Evolutionary conservation across 2,797 vertebrate species (phyloP).

Genomic region (Parotocinclus haroldoi): DNA sequence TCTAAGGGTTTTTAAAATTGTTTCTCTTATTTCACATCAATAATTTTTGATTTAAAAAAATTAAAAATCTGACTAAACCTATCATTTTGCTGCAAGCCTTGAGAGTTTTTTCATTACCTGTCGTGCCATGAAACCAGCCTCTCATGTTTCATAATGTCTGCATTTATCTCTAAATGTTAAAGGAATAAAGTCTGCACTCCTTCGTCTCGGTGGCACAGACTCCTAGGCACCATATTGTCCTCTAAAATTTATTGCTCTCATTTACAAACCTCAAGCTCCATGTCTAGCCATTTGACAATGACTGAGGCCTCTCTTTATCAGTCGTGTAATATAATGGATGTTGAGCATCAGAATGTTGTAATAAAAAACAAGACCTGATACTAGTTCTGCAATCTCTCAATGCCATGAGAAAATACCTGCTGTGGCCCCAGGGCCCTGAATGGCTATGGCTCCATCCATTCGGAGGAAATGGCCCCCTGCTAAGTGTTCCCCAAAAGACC

Average conservation of each 20-base stretch:
- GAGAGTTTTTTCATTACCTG: constrained; percentile 16
- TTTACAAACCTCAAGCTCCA: constrained; percentile 49
- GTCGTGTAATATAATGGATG: constrained; percentile 32
- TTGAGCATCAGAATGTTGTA: constrained; percentile 26
- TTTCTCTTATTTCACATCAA: no score
- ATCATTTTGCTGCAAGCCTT: no score
- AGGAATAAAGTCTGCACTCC: constrained; percentile 33
- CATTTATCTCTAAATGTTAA: constrained; percentile 18
- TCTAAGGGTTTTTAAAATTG: no score
- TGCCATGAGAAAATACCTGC: constrained; percentile 19
- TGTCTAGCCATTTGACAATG: constrained; percentile 35
- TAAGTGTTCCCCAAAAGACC: constrained; percentile 41
- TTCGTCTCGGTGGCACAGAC: constrained; percentile 45
- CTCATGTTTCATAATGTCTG: constrained; percentile 39
- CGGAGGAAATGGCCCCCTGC: constrained; percentile 47
- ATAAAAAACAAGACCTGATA: constrained; percentile 23
- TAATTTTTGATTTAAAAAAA: no score
- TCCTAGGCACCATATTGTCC: constrained; percentile 49
- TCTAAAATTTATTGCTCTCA: constrained; percentile 55
- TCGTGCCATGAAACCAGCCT: constrained; percentile 15
- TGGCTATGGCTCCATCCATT: constrained; percentile 23
- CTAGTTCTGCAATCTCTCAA: constrained; percentile 3
- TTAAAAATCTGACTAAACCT: constrained; percentile 7
- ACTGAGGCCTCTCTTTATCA: constrained; percentile 24
- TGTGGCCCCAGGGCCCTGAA: constrained; percentile 31